Evolutionary conservation across 1,140 invertebrate species (phyloP), one percentile per base, ranked within the genome.

Genomic region (Acromyrmex charruanus): DNA sequence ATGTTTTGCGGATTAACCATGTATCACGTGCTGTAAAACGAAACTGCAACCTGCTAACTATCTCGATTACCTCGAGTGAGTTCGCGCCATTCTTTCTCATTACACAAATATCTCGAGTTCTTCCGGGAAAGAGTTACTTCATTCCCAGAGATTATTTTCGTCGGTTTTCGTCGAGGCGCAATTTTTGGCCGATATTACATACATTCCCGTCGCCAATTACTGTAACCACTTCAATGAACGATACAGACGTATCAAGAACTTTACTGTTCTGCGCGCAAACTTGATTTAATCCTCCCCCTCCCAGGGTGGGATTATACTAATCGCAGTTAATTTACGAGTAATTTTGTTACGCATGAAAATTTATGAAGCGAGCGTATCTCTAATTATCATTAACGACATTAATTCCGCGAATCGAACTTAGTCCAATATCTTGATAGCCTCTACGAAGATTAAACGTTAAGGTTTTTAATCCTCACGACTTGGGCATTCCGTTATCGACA

Each of bases 21-120:
- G 82, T 85, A 79, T 88, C 87, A 79, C 82, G 65, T 58, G 66
- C 51, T 25, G 82, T 88, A 88, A 88, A 88, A 85, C 69, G 87
- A 88, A 80, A 88, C 85, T 88, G 87, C 85, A 81, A 88, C 85
- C 87, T 79, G 85, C 71, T 88, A 88, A 88, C 59, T 75, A 72
- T 61, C 77, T 58, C 77, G 85, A 87, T 81, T 86, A 68, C 53
- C 75, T 68, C 68, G 68, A 31, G 77, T 35, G 44, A 75, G 58
- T 74, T 82, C 71, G 51, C 85, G 21, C 71, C 31, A 77, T 79
- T 59, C 69, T 61, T 77, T 63, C 87, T 89, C 87, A 86, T 89
- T 89, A 87, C 72, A 89, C 87, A 85, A 59, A 89, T 75, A 68
- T 66, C 59, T 16, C 12, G 68, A 61, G 31, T 59, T 77, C 85